phyloP scores from a whole-genome alignment of 2,797 vertebrate species.

The Crenuchus spilurus region DNA sequence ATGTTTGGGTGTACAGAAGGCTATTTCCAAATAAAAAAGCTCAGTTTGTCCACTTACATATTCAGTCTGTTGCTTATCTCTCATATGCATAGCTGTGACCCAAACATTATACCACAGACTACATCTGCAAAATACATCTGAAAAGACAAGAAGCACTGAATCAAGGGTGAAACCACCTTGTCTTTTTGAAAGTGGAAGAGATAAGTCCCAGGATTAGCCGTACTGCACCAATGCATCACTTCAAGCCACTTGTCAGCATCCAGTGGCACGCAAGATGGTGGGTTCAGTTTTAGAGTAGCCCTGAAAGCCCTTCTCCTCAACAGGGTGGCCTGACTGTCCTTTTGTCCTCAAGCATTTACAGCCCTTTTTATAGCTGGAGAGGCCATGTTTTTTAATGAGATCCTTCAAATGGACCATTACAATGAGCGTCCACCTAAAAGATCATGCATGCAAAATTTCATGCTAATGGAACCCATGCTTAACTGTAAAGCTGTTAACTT shows the following conservation, averaged over 20 bases:
- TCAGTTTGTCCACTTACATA: background rate
- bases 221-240: conserved; percentile 2
- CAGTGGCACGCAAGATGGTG: background rate
- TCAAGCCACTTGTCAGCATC: conserved; percentile 14
- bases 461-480: conserved; percentile 25
- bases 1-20: no score
- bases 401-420: conserved; percentile 48
- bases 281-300: background rate
- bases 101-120: background rate
- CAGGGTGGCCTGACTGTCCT: conserved; percentile 39
- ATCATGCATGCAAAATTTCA: conserved; percentile 43
- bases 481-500: conserved; percentile 35
- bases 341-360: conserved; percentile 52
- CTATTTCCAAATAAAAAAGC: no score
- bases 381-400: conserved; percentile 43
- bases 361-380: conserved; percentile 40
- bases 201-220: conserved; percentile 7
- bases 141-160: background rate
- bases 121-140: conserved; percentile 7
- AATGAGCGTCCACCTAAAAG: conserved; percentile 35
- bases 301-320: conserved; percentile 9
- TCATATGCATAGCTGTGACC: background rate
- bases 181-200: background rate
- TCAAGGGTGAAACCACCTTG: conserved; percentile 10
- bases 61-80: background rate